Evolutionary conservation across 2,797 vertebrate species (phyloP), one percentile per base, ranked within the genome.

Genomic region (Cirrhinus mrigala): DNA sequence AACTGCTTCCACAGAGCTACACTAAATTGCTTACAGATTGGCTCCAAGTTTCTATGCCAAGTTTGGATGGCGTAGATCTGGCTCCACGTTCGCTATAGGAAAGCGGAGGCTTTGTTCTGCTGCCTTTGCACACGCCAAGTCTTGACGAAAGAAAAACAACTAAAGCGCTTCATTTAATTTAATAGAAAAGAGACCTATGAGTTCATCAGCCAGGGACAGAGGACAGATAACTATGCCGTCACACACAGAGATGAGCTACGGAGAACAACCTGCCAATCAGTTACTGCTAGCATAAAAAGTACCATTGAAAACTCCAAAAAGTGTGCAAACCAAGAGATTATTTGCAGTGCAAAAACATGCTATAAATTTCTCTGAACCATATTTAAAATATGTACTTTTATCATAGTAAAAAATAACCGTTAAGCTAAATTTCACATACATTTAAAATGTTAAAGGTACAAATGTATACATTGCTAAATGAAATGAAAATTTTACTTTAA

Each of bases 1-100:
- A 80, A 81, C 87, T 84, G 86, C 86, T 85, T 83, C 86, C 87
- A 80, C 76, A 88, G 84, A 66, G 60, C 87, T 73, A 83, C 84
- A 77, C 73, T 89, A 92, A 94, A 95, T 94, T 89, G 90, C 89
- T 93, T 88, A 90, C 94, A 95, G 93, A 94, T 89, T 92, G 82
- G 82, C 86, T 54, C 27, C 60, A 86, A 88, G 60, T 70, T 90
- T 84, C 81, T 58, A 86, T 89, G 88, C 91, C 90, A 91, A 90
- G 86, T 87, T 86, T 79, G 80, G 88, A 85, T 89, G 79, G 88
- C 16, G 82, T 58, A 83, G 86, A 79, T 85, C 86, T 88, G 88
- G 88, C 84, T 64, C 46, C 56, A 76, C 62, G 69, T 85, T 88
- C 7, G 18, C 79, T 82, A 80, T 84, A 85, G 73, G 76, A 87